A percentile compares a stretch with the other conserved stretches of the same genome.
Conservation (phyloP, 2,113 vertebrate species). For the Leucopsar rothschildi region DNA sequence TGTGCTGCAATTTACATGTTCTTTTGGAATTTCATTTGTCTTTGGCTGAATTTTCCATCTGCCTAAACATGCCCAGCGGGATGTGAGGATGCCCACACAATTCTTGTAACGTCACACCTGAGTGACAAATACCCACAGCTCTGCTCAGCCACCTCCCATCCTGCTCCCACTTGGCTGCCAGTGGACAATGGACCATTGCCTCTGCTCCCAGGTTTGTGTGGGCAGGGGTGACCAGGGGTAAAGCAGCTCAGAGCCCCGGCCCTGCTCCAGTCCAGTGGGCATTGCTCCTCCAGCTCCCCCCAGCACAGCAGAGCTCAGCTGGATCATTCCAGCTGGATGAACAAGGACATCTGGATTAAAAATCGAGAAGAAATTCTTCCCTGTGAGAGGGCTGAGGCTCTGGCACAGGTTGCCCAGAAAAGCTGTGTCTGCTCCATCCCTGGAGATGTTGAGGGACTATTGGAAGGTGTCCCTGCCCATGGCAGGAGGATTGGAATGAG, state of each 20-base stretch:
- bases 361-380: neutral
- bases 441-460: neutral
- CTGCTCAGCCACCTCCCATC: neutral
- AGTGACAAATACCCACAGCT: neutral
- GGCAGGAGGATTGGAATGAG: neutral
- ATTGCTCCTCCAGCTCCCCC: neutral
- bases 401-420: neutral
- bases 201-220: rapidly evolving
- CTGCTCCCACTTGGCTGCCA: neutral
- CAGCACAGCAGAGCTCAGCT: neutral
- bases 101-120: neutral
- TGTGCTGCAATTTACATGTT: neutral
- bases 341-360: neutral
- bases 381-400: neutral
- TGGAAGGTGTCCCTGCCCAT: neutral
- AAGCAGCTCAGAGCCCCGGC: rapidly evolving
- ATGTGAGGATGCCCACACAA: slow-evolving; percentile 30
- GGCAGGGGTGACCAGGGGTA: neutral
- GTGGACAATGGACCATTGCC: rapidly evolving
- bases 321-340: neutral
- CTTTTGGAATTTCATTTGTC: slow-evolving; percentile 26
- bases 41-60: slow-evolving; percentile 10
- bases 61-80: slow-evolving; percentile 39
- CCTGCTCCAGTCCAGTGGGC: neutral
- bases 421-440: neutral